phyloP scores from a whole-genome alignment of 2,888 invertebrate species.

The Epistrophella euchroma region DNA sequence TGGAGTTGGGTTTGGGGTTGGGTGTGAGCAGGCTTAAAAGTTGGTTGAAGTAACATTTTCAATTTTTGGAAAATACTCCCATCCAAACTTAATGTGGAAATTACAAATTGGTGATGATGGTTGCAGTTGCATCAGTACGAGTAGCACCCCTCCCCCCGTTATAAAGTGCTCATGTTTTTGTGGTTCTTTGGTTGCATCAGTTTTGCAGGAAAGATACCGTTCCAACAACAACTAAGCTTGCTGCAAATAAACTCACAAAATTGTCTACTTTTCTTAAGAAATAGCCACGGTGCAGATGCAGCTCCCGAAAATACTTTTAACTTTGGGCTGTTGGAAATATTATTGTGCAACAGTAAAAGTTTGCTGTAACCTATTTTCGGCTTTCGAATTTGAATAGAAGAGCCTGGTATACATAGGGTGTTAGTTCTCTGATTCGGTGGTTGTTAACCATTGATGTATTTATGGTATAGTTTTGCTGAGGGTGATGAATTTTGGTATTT shows the following conservation, averaged over 20 bases:
- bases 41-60: constrained; percentile 54
- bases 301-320: neutral
- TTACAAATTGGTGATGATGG: constrained; percentile 5
- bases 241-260: constrained; percentile 28
- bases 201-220: constrained; percentile 32
- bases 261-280: constrained; percentile 58
- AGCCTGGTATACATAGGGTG: constrained; percentile 19
- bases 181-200: constrained; percentile 47
- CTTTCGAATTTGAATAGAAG: constrained; percentile 56
- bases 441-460: constrained; percentile 30
- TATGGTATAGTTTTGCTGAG: constrained; percentile 25
- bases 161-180: constrained; percentile 40
- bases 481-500: constrained; percentile 67
- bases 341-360: constrained; percentile 63
- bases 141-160: neutral
- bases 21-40: constrained; percentile 30
- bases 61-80: constrained; percentile 33
- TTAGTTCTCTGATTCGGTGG: constrained; percentile 26
- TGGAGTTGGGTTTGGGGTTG: neutral
- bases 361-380: constrained; percentile 32
- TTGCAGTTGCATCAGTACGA: neutral
- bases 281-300: constrained; percentile 48
- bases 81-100: neutral
- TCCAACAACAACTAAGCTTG: constrained; percentile 7
- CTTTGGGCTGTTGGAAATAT: constrained; percentile 27